Percentiles rank a stretch among this genome's conserved stretches.
phyloP scores from a whole-genome alignment of 2,797 vertebrate genomes.

The Sebastes kiyomatsui region DNA sequence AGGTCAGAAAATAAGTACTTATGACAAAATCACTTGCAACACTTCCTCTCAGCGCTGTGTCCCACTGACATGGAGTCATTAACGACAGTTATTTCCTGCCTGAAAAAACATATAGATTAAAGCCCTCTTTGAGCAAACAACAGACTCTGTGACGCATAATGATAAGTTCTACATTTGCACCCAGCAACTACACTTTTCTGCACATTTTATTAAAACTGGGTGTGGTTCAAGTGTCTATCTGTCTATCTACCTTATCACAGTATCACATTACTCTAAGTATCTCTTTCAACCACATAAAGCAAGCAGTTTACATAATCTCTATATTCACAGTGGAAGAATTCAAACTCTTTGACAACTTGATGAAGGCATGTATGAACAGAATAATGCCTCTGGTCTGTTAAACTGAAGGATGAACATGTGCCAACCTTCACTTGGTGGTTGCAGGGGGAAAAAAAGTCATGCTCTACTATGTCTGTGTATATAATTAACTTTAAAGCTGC shows the following conservation, averaged over 20 bases:
- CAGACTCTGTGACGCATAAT: background rate
- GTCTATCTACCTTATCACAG: background rate
- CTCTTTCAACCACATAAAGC: background rate
- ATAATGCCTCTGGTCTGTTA: background rate
- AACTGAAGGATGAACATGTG: background rate
- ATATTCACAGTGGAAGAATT: background rate
- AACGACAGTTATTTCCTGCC: constrained; percentile 10
- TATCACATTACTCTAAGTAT: background rate
- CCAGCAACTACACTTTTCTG: background rate
- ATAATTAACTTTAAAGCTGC: background rate
- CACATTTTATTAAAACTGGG: background rate
- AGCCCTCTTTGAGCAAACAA: background rate
- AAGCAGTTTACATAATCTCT: background rate
- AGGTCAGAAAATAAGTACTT: constrained; percentile 36
- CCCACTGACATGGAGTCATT: constrained; percentile 27
- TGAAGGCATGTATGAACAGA: constrained; percentile 12
- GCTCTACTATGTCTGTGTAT: background rate
- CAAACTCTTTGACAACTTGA: constrained; percentile 4
- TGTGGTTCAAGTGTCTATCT: background rate
- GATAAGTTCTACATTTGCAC: background rate
- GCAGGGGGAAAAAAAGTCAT: background rate
- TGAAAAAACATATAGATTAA: background rate
- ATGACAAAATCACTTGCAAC: constrained; percentile 39
- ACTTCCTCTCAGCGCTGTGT: constrained; percentile 44
- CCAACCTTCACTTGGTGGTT: background rate